These are phyloP conservation scores for Conger conger DNA, from an alignment of 2,113 vertebrate genomes.

Conservation along the genomic window DNA sequence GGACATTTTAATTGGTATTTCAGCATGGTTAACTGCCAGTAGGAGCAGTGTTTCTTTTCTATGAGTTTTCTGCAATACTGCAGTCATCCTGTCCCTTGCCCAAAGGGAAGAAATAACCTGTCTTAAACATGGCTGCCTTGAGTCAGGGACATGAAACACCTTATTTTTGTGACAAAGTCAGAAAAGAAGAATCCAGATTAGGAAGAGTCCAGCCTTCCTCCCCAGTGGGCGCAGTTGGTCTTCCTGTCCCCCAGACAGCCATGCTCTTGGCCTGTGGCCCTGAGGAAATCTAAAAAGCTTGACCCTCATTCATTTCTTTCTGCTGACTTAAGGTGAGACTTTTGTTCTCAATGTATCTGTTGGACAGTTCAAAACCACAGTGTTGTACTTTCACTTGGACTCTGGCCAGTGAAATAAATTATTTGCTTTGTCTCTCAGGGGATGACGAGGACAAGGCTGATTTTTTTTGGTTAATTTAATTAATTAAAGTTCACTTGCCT, in stretches of 20 bases:
- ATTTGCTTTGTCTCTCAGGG: background rate
- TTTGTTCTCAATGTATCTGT: constrained; percentile 17
- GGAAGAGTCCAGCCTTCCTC: background rate
- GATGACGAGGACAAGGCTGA: background rate
- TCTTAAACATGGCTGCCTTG: constrained; percentile 16
- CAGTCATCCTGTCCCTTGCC: background rate
- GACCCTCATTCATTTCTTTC: constrained; percentile 26
- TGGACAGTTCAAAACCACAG: constrained; percentile 10
- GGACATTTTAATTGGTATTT: background rate
- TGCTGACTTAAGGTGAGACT: constrained; percentile 28
- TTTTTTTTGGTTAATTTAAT: no score
- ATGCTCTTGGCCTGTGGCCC: constrained; percentile 16
- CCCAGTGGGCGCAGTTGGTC: background rate
- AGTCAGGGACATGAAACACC: constrained; percentile 15
- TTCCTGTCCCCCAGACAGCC: background rate
- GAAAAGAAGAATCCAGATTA: constrained; percentile 11
- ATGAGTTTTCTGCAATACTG: background rate
- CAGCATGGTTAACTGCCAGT: background rate
- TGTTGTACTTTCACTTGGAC: background rate
- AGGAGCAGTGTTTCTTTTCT: background rate
- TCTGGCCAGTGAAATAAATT: background rate
- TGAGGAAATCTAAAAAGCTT: constrained; percentile 16
- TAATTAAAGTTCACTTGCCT: no score
- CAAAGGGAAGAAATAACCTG: constrained; percentile 23
- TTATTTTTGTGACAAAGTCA: constrained; percentile 18